Conservation (phyloP, 2,888 invertebrate species). For the Macaria liturata region DNA sequence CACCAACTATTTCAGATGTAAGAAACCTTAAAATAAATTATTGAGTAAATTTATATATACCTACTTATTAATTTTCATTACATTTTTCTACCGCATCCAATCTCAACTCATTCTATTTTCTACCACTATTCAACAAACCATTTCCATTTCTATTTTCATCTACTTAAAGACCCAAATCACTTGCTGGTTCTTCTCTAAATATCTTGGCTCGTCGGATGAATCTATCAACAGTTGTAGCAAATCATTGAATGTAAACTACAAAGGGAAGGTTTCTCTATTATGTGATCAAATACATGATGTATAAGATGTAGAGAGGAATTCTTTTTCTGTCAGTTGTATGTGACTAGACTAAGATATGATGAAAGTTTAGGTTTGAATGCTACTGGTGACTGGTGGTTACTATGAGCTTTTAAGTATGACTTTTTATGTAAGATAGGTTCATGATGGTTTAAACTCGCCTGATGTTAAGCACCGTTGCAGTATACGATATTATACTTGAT, state of each 20-base stretch:
- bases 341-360: conserved; percentile 14
- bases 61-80: too few relatives aligned
- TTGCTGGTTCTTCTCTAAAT: conserved; percentile 17
- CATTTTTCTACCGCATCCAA: not conserved
- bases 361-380: conserved; percentile 17
- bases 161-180: conserved; percentile 6
- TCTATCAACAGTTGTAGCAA: conserved; percentile 20
- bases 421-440: too few relatives aligned
- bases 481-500: too few relatives aligned
- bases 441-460: too few relatives aligned
- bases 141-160: not conserved
- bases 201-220: conserved; percentile 34
- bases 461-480: too few relatives aligned
- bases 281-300: conserved; percentile 34
- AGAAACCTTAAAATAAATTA: too few relatives aligned
- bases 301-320: conserved; percentile 18
- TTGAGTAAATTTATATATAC: too few relatives aligned
- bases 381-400: too few relatives aligned
- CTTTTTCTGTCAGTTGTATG: conserved; percentile 19
- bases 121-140: not conserved
- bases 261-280: conserved; percentile 35
- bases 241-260: conserved; percentile 31
- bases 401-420: too few relatives aligned
- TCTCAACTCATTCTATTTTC: not conserved
- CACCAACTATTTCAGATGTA: too few relatives aligned